Conservation (phyloP, 2,113 vertebrate species). For the Eubucco bourcierii region DNA sequence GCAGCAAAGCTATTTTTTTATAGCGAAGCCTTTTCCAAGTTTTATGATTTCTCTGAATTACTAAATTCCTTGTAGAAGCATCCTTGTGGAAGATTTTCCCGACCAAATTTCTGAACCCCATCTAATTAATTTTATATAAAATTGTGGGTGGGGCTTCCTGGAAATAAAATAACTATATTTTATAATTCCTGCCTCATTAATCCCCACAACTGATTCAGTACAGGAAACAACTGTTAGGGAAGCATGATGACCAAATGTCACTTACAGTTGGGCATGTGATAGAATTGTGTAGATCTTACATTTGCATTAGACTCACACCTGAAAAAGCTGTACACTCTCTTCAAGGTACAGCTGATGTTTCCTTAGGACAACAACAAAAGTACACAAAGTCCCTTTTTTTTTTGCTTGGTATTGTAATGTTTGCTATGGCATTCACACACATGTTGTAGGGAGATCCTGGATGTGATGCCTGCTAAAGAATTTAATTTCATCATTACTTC, state of each 20-base stretch:
- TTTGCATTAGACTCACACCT: not conserved
- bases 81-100: too few species aligned
- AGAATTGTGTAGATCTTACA: not conserved
- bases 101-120: too few species aligned
- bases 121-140: too few species aligned
- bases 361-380: not conserved
- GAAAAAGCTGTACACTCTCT: not conserved
- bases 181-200: too few species aligned
- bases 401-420: not conserved
- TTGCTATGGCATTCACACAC: not conserved
- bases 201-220: too few species aligned
- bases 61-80: too few species aligned
- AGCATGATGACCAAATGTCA: not conserved
- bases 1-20: too few species aligned
- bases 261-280: not conserved
- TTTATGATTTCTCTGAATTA: too few species aligned
- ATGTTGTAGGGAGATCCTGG: not conserved
- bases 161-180: too few species aligned
- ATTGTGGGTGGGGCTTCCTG: too few species aligned
- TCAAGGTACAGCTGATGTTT: not conserved
- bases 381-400: not conserved
- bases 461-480: not conserved
- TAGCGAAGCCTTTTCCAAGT: too few species aligned
- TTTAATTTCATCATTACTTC: not conserved
- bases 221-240: not conserved